Conservation (phyloP, 35 echinoderm and acorn worm genomes). For the Ptychodera flava region DNA sequence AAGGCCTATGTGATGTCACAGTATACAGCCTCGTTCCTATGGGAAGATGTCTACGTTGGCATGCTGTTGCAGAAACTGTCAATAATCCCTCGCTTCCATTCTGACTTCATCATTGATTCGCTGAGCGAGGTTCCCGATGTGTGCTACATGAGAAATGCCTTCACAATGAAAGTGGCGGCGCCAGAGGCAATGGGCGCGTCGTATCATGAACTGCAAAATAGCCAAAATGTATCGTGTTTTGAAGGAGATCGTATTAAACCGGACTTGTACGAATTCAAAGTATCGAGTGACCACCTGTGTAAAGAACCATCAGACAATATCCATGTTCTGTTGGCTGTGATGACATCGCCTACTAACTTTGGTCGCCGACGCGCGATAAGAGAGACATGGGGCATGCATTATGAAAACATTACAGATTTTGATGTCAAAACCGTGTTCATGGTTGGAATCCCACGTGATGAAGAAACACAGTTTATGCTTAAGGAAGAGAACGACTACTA, state of each 20-base stretch:
- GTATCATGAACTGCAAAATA: background rate
- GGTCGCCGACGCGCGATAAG: background rate
- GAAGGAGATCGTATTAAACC: background rate
- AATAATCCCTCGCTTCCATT: background rate
- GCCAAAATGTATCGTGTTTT: background rate
- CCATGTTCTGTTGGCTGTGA: background rate
- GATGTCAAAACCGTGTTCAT: slow-evolving; percentile 42
- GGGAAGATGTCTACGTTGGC: background rate
- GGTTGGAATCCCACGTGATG: background rate
- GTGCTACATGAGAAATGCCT: background rate
- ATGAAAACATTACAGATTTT: slow-evolving; percentile 39
- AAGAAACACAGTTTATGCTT: background rate
- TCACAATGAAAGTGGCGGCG: background rate
- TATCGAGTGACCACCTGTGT: background rate
- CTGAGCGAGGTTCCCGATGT: background rate
- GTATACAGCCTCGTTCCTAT: background rate
- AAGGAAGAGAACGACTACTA: background rate
- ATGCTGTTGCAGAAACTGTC: background rate
- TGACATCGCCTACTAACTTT: background rate
- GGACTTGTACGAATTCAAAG: background rate
- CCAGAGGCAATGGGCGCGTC: background rate
- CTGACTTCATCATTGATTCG: background rate
- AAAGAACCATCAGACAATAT: background rate
- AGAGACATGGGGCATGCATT: background rate
- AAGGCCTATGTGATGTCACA: background rate